Conservation (phyloP, 1,140 invertebrate species). For the Asbolus verrucosus region DNA sequence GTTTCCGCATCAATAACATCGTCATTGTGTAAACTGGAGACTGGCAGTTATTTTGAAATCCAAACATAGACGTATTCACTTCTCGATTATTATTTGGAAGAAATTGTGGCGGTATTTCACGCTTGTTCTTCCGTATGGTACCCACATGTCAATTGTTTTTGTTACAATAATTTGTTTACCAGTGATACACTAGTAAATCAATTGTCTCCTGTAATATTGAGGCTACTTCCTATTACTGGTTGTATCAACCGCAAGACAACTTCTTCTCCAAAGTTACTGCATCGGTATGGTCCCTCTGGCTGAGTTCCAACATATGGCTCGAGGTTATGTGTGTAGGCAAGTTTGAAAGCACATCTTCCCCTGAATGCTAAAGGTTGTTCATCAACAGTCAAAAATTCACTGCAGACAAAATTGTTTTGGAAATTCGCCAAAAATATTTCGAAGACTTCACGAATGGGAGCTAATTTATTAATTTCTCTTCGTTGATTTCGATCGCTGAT, state of each 20-base stretch:
- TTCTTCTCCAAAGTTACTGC: slow-evolving; percentile 47
- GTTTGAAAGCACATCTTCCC: slow-evolving; percentile 62
- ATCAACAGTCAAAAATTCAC: slow-evolving; percentile 62
- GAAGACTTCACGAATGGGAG: slow-evolving; percentile 61
- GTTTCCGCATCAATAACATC: slow-evolving; percentile 27
- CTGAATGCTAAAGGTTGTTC: slow-evolving; percentile 63
- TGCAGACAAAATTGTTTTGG: slow-evolving; percentile 58
- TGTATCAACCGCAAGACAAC: slow-evolving; percentile 56
- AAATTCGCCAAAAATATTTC: slow-evolving; percentile 59
- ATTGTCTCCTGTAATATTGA: slow-evolving; percentile 48
- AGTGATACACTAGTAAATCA: slow-evolving; percentile 32
- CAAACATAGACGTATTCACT: slow-evolving; percentile 32
- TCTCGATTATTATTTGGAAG: not conserved
- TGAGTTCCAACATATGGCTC: slow-evolving; percentile 58
- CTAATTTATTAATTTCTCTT: slow-evolving; percentile 54
- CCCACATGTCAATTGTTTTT: slow-evolving; percentile 57
- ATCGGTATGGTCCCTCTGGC: slow-evolving; percentile 54
- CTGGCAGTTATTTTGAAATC: slow-evolving; percentile 34
- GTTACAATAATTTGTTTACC: slow-evolving; percentile 55
- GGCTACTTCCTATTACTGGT: slow-evolving; percentile 48
- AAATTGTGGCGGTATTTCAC: slow-evolving; percentile 39
- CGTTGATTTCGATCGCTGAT: slow-evolving; percentile 54
- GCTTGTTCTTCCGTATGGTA: slow-evolving; percentile 60
- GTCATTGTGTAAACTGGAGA: slow-evolving; percentile 57
- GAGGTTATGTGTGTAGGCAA: slow-evolving; percentile 57